Base-by-base conservation (phyloP, 2,797 vertebrate genomes). In the Phataginus tricuspis region DNA sequence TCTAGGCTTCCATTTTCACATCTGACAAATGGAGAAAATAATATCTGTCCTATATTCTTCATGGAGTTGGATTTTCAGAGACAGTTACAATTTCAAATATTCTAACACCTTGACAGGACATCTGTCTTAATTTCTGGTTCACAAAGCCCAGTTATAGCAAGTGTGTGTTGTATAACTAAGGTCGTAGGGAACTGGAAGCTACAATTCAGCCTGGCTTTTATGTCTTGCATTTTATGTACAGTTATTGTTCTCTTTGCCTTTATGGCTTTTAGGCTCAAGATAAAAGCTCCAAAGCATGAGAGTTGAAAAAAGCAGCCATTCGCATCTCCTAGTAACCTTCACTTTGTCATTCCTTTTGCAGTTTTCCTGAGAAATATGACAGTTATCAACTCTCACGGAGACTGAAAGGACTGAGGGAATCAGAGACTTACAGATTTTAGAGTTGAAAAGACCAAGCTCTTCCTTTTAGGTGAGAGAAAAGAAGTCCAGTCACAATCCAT, bases 51-150 rank as follows among this genome's bases (percentile, higher is more conserved):
- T 91, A 39, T 63, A 91, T 72, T 95, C 37, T 23, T 93, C 53
- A 71, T 90, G 55, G 49, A 86, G 55, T 86, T 89, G 59, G 4
- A 89, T 94, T 95, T 94, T 90, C 64, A 92, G 74, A 94, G 55
- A 63, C n/a, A 82, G 89, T 74, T 84, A 79, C 13, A 89, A 69
- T 91, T 96, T 89, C 75, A 94, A 96, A 91, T 96, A 96, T 63
- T 91, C 59, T 25, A 89, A 61, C 74, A 71, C n/a, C 13, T 55
- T 94, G 86, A 96, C 89, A 94, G n/a, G 57, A 72, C 27, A 91
- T 97, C 92, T 96, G 15, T 96, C 85, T 96, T 83, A 95, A 89
- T 95, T 94, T 94, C 25, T 93, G 63, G 5, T 51, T 88, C 69
- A 92, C 34, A 61, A 95, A 92, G 16, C n/a, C 23, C 45, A 91